Evolutionary conservation across 1,140 invertebrate species (phyloP).

Genomic region (Musca vetustissima): DNA sequence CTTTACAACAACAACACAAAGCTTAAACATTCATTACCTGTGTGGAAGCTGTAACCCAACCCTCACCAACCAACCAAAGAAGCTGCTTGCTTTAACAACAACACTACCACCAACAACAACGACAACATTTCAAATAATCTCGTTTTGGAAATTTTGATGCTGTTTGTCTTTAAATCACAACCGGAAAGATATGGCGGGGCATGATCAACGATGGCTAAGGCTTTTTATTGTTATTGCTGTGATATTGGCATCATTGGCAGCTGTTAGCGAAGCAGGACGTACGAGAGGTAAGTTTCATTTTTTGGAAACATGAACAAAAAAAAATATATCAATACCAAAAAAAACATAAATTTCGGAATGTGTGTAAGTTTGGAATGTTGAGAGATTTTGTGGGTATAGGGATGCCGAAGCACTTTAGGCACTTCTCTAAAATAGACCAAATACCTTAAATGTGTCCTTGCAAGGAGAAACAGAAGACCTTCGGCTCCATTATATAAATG

Average conservation of each 20-base stretch:
- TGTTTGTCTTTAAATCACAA: conserved; percentile 8
- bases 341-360: too few species aligned
- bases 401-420: too few species aligned
- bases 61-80: neutral
- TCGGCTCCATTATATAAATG: too few species aligned
- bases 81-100: neutral
- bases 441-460: too few species aligned
- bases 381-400: too few species aligned
- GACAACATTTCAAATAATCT: neutral
- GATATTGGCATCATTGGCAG: conserved; percentile 6
- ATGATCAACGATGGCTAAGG: conserved; percentile 26
- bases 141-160: conserved; percentile 14
- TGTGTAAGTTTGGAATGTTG: too few species aligned
- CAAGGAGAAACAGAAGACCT: too few species aligned
- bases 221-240: conserved; percentile 10
- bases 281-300: conserved; percentile 20
- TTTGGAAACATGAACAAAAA: too few species aligned
- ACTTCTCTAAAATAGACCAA: too few species aligned
- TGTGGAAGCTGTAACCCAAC: neutral
- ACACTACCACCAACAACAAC: neutral
- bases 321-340: too few species aligned
- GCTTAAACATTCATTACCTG: neutral
- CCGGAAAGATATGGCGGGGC: conserved; percentile 11
- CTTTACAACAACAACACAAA: neutral
- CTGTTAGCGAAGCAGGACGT: conserved; percentile 15